Percentiles rank a stretch among this genome's conserved stretches.
Conservation (phyloP, 1,140 invertebrate genomes). For the Bradysia coprophila region DNA sequence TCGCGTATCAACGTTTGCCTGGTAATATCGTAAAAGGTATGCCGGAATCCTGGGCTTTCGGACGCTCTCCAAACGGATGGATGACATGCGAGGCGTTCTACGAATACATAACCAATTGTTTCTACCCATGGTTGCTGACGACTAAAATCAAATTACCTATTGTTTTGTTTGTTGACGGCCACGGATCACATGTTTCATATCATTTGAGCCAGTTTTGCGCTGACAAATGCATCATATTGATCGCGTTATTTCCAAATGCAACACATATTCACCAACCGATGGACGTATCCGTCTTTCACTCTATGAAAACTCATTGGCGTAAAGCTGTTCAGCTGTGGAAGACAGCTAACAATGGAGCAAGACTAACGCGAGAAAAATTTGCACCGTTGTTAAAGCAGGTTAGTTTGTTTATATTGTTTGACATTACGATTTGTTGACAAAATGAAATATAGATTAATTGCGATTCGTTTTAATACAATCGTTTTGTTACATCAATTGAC, state of each 20-base stretch:
- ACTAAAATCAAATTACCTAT: constrained; percentile 14
- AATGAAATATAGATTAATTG: no score
- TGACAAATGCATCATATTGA: constrained; percentile 19
- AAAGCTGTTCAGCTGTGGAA: constrained; percentile 9
- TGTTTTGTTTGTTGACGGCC: constrained; percentile 24
- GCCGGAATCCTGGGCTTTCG: no score
- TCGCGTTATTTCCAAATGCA: constrained; percentile 23
- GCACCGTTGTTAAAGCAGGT: background rate
- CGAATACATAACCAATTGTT: constrained; percentile 23
- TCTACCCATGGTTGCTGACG: constrained; percentile 9
- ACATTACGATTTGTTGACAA: no score
- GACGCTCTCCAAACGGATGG: constrained; percentile 21
- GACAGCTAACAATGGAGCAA: constrained; percentile 6
- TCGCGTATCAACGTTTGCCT: background rate
- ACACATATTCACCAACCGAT: constrained; percentile 24
- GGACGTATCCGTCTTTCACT: constrained; percentile 21
- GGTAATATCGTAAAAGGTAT: no score
- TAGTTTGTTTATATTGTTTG: no score
- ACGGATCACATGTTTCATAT: constrained; percentile 19
- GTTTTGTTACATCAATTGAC: no score
- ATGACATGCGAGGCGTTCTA: constrained; percentile 22
- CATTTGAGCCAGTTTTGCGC: constrained; percentile 18
- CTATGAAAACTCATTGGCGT: constrained; percentile 15
- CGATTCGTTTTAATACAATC: no score
- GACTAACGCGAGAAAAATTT: background rate